Percentiles rank a stretch among this genome's conserved stretches.
Conservation (phyloP, 2,888 invertebrate genomes). For the Charanyca ferruginea region DNA sequence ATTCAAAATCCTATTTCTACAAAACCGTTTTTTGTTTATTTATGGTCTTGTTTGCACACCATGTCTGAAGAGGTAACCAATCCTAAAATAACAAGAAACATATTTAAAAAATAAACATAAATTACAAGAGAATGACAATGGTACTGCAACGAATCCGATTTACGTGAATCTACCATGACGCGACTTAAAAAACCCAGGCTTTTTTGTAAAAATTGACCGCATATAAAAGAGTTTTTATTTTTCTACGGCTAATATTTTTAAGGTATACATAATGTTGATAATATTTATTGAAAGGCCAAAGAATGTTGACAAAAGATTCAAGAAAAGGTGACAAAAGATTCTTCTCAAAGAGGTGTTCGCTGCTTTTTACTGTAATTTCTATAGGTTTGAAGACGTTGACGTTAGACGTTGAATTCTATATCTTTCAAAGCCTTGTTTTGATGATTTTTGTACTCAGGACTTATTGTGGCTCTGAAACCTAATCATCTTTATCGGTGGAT, state of each 20-base stretch:
- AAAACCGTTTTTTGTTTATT: constrained; percentile 28
- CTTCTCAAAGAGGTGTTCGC: no score
- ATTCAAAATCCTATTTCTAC: constrained; percentile 7
- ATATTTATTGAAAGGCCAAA: constrained; percentile 23
- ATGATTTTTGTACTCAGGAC: no score
- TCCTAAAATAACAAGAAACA: constrained; percentile 59
- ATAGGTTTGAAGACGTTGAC: not conserved
- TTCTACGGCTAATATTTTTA: constrained; percentile 35
- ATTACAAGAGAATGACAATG: constrained; percentile 56
- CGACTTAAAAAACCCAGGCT: constrained; percentile 46
- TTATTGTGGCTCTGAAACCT: no score
- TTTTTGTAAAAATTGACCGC: constrained; percentile 41
- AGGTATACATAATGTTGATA: constrained; percentile 42
- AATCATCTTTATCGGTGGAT: no score
- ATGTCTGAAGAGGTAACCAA: constrained; percentile 8
- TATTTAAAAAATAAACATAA: constrained; percentile 52
- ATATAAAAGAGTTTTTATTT: constrained; percentile 34
- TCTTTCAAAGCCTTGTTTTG: no score
- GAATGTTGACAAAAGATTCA: constrained; percentile 23
- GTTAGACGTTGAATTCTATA: no score
- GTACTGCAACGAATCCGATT: constrained; percentile 47
- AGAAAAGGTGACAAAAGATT: constrained; percentile 14
- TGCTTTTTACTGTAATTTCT: not conserved
- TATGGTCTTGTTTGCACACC: constrained; percentile 43
- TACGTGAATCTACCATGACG: constrained; percentile 43